A percentile compares a stretch with the other conserved stretches of the same genome.
Conservation (phyloP, 2,888 invertebrate species). For the Syrista parreyssii region DNA sequence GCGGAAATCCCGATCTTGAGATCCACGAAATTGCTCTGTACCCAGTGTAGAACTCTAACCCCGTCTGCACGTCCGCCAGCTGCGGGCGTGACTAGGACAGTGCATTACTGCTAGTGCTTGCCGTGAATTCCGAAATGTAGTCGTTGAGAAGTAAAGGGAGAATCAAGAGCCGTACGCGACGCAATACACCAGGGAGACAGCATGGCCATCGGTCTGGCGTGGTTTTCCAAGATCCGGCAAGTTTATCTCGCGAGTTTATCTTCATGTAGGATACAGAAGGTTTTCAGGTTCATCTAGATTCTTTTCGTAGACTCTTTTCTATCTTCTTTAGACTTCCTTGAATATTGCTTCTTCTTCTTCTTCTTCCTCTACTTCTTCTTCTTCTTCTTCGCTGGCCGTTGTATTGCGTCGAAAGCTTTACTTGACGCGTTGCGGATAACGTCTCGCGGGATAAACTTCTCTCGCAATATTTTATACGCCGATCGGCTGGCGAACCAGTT, state of each 20-base stretch:
- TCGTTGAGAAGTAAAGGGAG: background rate
- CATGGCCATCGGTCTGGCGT: constrained; percentile 51
- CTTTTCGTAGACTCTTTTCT: background rate
- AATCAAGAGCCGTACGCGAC: background rate
- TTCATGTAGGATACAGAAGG: constrained; percentile 41
- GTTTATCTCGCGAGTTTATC: constrained; percentile 42
- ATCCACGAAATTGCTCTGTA: background rate
- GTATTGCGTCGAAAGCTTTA: constrained; percentile 41
- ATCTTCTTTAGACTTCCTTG: background rate
- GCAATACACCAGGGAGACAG: constrained; percentile 26
- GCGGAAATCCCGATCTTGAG: background rate
- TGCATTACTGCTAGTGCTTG: background rate
- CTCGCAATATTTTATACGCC: constrained; percentile 1
- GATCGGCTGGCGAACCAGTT: background rate
- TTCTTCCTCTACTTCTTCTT: background rate
- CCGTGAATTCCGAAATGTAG: background rate
- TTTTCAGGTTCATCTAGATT: constrained; percentile 45
- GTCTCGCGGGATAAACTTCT: background rate
- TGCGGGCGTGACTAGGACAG: background rate
- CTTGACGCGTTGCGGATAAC: constrained; percentile 23
- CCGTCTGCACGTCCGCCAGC: background rate
- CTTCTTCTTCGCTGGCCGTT: background rate
- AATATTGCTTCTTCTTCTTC: background rate
- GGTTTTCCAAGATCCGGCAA: constrained; percentile 48
- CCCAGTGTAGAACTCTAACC: background rate